Evolutionary conservation across 1,140 invertebrate genomes (phyloP).

Genomic region (Gonioctena quinquepunctata): DNA sequence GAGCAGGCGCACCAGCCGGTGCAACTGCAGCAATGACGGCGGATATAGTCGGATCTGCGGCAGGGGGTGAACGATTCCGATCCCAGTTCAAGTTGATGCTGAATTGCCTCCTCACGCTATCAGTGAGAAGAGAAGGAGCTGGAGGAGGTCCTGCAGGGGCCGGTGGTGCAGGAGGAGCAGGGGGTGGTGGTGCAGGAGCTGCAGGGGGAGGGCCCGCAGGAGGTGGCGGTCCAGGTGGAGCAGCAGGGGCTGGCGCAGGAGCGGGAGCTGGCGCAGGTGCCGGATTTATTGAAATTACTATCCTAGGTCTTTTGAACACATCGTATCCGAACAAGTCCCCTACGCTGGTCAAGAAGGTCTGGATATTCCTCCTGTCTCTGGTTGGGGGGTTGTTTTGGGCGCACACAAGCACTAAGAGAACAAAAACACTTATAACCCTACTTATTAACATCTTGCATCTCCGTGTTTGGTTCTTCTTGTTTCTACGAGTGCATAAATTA

Average conservation of each 20-base stretch:
- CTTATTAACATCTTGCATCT: conserved; percentile 12
- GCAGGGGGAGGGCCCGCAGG: not conserved
- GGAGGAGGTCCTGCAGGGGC: not conserved
- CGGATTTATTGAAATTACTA: not conserved
- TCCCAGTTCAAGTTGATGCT: conserved; percentile 14
- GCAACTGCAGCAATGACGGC: not conserved
- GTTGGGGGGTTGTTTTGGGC: not conserved
- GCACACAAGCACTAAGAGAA: not conserved
- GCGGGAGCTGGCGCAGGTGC: not conserved
- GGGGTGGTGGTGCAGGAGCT: not conserved
- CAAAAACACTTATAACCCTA: not conserved
- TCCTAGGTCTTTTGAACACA: conserved; percentile 17
- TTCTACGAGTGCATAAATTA: conserved; percentile 9
- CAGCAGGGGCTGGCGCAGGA: not conserved
- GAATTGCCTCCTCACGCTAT: conserved; percentile 7
- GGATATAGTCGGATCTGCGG: not conserved
- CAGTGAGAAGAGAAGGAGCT: not conserved
- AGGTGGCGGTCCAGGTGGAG: not conserved
- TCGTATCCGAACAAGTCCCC: conserved; percentile 22
- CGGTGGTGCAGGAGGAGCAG: not conserved
- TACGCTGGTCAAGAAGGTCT: conserved; percentile 8
- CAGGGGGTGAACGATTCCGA: not conserved
- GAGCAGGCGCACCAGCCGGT: not conserved
- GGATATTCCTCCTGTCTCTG: conserved; percentile 13
- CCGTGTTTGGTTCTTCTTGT: not conserved